phyloP scores from a whole-genome alignment of 2,888 invertebrate genomes.

The Brenthis ino region DNA sequence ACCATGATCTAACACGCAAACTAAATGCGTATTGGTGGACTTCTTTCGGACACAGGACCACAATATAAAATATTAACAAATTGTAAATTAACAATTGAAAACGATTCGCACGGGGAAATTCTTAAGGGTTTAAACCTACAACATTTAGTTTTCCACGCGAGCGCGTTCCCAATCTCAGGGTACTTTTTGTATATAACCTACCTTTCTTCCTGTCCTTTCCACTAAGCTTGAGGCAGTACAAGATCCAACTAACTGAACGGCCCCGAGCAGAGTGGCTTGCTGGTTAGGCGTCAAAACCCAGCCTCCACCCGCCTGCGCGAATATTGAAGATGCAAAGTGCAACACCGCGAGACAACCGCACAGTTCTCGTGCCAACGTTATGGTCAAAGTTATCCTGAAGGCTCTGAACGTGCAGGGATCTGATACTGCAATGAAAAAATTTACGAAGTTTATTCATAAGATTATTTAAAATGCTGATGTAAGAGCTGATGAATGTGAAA shows the following conservation, averaged over 20 bases:
- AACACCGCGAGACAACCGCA: constrained; percentile 75
- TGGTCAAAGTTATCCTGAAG: constrained; percentile 78
- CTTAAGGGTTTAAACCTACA: too few relatives aligned
- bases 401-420: constrained; percentile 73
- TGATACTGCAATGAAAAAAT: constrained; percentile 51
- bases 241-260: constrained; percentile 69
- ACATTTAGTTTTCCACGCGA: too few relatives aligned
- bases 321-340: constrained; percentile 75
- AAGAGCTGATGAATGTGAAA: too few relatives aligned
- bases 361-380: constrained; percentile 70
- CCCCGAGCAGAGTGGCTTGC: constrained; percentile 67
- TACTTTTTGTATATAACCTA: constrained; percentile 35
- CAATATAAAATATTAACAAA: constrained; percentile 4
- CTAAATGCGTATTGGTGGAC: too few relatives aligned
- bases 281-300: constrained; percentile 68
- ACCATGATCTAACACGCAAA: too few relatives aligned
- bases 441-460: too few relatives aligned
- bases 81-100: not conserved
- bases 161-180: too few relatives aligned
- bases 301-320: constrained; percentile 59
- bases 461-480: too few relatives aligned
- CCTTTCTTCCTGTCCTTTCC: constrained; percentile 73
- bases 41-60: not conserved
- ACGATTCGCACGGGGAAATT: too few relatives aligned
- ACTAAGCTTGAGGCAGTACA: constrained; percentile 70